phyloP scores from a whole-genome alignment of 2,113 vertebrate genomes.

The Xiphophorus hellerii region DNA sequence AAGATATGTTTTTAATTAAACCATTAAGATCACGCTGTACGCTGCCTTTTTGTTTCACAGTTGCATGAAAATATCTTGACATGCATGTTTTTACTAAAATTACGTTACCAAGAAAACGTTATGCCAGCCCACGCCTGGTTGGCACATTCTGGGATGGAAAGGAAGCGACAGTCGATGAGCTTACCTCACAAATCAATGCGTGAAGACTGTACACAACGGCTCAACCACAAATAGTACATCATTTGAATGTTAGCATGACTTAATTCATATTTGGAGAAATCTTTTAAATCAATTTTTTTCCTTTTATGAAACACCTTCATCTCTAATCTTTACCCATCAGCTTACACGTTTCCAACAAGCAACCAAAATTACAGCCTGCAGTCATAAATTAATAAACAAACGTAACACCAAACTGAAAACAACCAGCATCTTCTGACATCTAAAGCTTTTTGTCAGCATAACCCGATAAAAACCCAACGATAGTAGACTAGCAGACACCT shows the following conservation, averaged over 20 bases:
- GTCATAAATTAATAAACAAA: conserved; percentile 42
- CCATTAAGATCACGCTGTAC: neutral
- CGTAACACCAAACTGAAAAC: conserved; percentile 34
- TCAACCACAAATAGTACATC: conserved; percentile 30
- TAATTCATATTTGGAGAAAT: conserved; percentile 18
- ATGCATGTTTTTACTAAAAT: no score
- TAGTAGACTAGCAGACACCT: conserved; percentile 28
- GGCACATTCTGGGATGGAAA: neutral
- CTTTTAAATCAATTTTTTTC: conserved; percentile 3
- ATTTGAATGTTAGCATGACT: conserved; percentile 18
- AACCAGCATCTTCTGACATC: conserved; percentile 35
- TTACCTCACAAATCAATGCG: conserved; percentile 52
- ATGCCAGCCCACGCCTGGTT: neutral
- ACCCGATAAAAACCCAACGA: conserved; percentile 28
- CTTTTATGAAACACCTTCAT: conserved; percentile 5
- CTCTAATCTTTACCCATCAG: neutral
- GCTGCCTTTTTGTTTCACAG: neutral
- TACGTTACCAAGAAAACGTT: neutral
- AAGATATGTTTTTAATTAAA: neutral
- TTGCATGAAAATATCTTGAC: neutral
- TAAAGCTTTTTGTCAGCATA: conserved; percentile 17
- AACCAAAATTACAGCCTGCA: conserved; percentile 34
- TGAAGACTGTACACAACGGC: conserved; percentile 52
- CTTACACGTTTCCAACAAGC: conserved; percentile 21
- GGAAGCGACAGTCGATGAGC: conserved; percentile 21